Conservation (phyloP, 2,888 invertebrate species). For the Lasioglossum pauxillum region DNA sequence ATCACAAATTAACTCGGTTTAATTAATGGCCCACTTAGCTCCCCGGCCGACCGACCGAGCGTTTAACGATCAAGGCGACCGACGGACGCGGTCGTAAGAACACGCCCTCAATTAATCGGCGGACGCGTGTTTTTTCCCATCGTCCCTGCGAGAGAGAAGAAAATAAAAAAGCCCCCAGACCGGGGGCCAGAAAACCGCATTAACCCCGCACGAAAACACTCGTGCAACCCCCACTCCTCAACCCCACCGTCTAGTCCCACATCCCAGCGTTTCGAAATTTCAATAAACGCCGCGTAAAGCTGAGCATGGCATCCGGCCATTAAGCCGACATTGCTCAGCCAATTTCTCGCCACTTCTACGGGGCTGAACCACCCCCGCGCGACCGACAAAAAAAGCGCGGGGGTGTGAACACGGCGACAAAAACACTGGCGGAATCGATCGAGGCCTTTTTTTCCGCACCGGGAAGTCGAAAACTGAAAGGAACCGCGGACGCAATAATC, state of each 20-base stretch:
- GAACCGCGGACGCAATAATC: conserved; percentile 62
- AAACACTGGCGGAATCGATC: conserved; percentile 28
- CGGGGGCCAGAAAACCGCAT: neutral
- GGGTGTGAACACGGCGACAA: neutral
- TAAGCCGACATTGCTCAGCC: conserved; percentile 55
- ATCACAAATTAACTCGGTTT: conserved; percentile 68
- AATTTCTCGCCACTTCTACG: conserved; percentile 57
- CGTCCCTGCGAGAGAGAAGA: neutral
- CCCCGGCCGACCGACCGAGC: conserved; percentile 22
- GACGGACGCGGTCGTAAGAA: conserved; percentile 12
- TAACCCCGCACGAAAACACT: conserved; percentile 16
- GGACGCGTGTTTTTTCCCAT: conserved; percentile 9
- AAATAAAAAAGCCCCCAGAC: neutral
- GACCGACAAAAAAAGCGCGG: too few species aligned
- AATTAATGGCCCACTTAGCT: conserved; percentile 64
- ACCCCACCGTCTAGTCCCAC: neutral
- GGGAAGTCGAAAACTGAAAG: conserved; percentile 50
- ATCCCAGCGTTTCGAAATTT: conserved; percentile 24
- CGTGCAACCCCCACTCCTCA: neutral
- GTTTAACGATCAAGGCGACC: conserved; percentile 44
- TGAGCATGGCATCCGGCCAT: conserved; percentile 37
- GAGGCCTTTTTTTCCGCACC: conserved; percentile 34
- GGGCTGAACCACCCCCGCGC: neutral
- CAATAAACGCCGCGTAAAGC: conserved; percentile 47
- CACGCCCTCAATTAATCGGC: conserved; percentile 63